phyloP scores from a whole-genome alignment of 2,113 vertebrate genomes.

The Andinoacara biseriatus region DNA sequence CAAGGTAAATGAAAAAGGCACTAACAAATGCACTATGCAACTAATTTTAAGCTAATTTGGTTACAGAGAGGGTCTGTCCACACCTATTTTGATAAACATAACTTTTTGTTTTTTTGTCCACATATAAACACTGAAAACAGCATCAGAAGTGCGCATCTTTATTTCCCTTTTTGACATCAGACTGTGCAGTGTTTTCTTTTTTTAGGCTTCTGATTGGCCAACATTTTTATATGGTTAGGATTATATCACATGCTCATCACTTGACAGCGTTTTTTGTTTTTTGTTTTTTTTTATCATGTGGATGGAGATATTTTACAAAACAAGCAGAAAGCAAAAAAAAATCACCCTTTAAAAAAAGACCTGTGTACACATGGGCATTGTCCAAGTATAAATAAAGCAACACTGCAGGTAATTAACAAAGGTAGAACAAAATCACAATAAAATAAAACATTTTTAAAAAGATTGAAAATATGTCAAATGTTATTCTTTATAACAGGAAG shows the following conservation, averaged over 20 bases:
- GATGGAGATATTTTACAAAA: background rate
- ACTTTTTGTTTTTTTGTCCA: background rate
- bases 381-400: background rate
- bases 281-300: background rate
- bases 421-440: background rate
- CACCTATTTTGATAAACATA: background rate
- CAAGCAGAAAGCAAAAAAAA: background rate
- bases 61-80: background rate
- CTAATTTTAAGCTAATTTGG: background rate
- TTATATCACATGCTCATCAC: background rate
- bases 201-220: background rate
- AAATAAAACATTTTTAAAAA: no score
- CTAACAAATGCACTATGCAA: background rate
- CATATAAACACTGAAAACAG: background rate
- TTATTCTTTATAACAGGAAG: background rate
- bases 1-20: background rate
- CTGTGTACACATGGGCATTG: no score
- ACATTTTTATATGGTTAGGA: background rate
- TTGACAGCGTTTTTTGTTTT: background rate
- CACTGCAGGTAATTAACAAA: background rate
- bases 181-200: background rate
- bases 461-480: background rate
- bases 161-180: background rate
- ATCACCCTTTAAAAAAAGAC: rapidly evolving
- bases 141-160: background rate